Base-by-base conservation (phyloP, 1,140 invertebrate genomes). In the Bombus difficillimus region DNA sequence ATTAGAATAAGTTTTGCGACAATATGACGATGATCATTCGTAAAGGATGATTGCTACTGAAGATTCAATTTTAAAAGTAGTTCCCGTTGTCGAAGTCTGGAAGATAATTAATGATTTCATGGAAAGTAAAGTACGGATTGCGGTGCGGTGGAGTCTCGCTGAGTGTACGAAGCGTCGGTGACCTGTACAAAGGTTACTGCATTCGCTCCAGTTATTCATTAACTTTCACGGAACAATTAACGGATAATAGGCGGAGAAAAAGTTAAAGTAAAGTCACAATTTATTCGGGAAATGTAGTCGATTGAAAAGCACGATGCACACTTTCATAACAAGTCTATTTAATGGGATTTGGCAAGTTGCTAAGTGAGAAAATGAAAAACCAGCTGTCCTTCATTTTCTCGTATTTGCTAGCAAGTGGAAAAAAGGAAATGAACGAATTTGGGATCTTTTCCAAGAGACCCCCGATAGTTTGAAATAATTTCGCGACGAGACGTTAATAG, bases 181-280 rank as follows among this genome's bases (percentile, higher is more conserved):
- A 39, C 9, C 18, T 18, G 37, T 8, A 53, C 28, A 37, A 74
- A 82, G 69, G n/a, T 73, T 74, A 82, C 64, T 66, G 71, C 57
- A 57, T 82, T 81, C 57, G 39, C 57, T 69, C 57, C 80, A 74
- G 10, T 39, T 82, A 82, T 74, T 59, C 71, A 64, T 82, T 82
- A 34, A 62, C 57, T 64, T 82, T 47, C 57, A 41, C 32, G 39
- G 80, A 37, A 62, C 41, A 82, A 74, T 74, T 64, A 74, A 12
- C 57, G 69, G 57, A 74, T 64, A 64, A 74, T 82, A n/a, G 37
- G 66, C 39, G n/a, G 12, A 57, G 43, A 57, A 82, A 74, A 74
- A 71, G 47, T 81, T 62, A 47, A 81, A 43, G 68, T 37, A 32
- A 81, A 82, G 57, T 66, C n/a, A 25, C 57, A n/a, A 64, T 82